These are phyloP conservation scores for Petrocephalus zakoni DNA, from an alignment of 2,113 vertebrate species.

Conservation along the genomic window DNA sequence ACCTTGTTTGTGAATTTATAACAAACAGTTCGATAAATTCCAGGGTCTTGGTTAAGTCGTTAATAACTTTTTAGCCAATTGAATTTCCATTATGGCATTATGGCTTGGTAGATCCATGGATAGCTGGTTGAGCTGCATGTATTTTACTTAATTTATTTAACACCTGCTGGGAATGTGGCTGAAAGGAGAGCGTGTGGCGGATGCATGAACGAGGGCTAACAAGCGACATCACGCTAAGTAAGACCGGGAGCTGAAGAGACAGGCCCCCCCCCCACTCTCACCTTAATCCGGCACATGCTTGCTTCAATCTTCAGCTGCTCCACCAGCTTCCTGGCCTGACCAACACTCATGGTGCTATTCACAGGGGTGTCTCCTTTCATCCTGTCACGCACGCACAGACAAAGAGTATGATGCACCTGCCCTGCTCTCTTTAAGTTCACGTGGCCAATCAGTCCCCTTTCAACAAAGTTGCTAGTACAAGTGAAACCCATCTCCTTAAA, in stretches of 20 bases:
- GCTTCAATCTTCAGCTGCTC: conserved; percentile 90
- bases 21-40: background rate
- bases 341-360: conserved; percentile 86
- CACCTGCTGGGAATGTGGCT: background rate
- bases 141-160: background rate
- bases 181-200: background rate
- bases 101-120: background rate
- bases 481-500: background rate
- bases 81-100: background rate
- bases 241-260: background rate
- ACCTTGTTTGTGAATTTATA: background rate
- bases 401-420: background rate
- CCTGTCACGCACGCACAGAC: conserved; percentile 37
- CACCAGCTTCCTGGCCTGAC: conserved; percentile 86
- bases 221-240: background rate
- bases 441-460: background rate
- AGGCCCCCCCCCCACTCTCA: conserved; percentile 38
- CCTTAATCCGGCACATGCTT: conserved; percentile 88
- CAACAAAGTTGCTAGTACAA: background rate
- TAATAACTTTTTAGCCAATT: background rate
- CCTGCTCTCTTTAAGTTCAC: background rate
- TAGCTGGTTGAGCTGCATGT: background rate
- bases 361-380: conserved; percentile 92
- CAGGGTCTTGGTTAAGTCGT: background rate
- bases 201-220: background rate